Base-by-base conservation (phyloP, 1,140 invertebrate genomes). In the Rhopalosiphum maidis region DNA sequence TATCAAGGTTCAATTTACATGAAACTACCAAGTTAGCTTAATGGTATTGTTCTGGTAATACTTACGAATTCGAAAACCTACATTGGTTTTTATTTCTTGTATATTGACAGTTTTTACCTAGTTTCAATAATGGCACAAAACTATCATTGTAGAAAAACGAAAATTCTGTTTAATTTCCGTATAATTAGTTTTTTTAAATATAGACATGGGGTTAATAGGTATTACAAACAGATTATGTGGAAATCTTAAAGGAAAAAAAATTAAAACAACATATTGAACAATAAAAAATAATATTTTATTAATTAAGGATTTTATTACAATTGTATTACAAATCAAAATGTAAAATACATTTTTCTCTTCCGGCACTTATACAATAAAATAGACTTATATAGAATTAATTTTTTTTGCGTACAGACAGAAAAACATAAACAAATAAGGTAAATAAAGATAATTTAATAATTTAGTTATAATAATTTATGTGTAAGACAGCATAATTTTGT, bases 241-340 rank as follows among this genome's bases (percentile, higher is more conserved):
- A 68, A 30, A 30, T 68, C 4, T 68, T n/a, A 30, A 37, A 60
- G 51, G 54, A 90, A 90, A 90, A 68, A 22, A n/a, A 68, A 90
- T 5, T 22, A 54, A 68, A 90, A 88, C 60, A 55, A 37, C 30
- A 83, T 35, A 51, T 54, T 86, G 91, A 93, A 93, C 82, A 55
- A 93, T 93, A 93, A 85, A 93, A 92, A 93, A 93, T 93, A 93
- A 83, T 93, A 85, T 86, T 85, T 93, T 93, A 93, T 85, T 83
- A 83, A 93, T 55, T 55, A 54, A 86, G 82, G 37, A 86, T 85
- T 85, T 92, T 91, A 82, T 91, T 77, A 77, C 30, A 43, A 82
- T 83, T 68, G 83, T 92, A 54, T 93, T 93, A 93, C 91, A 93
- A 93, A 93, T 93, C 41, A 68, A 93, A 92, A 92, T 92, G 90